Percentiles rank a stretch among this genome's conserved stretches.
Evolutionary conservation across 2,113 vertebrate species (phyloP).

Genomic region (Centrocercus urophasianus): DNA sequence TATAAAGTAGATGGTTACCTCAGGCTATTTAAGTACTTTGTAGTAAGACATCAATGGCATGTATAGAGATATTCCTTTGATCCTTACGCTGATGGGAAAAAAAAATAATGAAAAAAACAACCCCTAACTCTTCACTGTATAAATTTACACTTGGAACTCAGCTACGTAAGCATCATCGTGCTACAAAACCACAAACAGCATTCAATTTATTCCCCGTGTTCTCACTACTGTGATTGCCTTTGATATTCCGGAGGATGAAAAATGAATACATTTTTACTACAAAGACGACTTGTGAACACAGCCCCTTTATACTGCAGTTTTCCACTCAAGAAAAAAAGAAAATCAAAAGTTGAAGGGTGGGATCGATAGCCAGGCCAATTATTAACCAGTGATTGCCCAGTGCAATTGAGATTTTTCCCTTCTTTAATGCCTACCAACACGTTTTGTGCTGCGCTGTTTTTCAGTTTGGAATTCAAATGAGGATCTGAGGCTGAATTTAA

Average conservation of each 20-base stretch:
- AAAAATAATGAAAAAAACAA: slow-evolving; percentile 29
- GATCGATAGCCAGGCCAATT: background rate
- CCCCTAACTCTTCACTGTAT: slow-evolving; percentile 20
- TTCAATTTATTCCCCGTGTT: background rate
- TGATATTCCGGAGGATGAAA: slow-evolving; percentile 32
- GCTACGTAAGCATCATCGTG: background rate
- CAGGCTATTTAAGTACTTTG: slow-evolving; percentile 60
- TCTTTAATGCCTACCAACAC: background rate
- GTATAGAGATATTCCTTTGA: slow-evolving; percentile 67
- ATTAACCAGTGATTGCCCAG: background rate
- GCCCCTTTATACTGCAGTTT: background rate
- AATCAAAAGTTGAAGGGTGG: background rate
- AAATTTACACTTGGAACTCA: slow-evolving; percentile 32
- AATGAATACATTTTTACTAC: background rate
- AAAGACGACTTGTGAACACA: slow-evolving; percentile 12
- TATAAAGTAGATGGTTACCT: slow-evolving; percentile 48
- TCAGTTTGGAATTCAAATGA: background rate
- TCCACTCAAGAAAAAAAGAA: background rate
- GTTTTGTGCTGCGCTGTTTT: background rate
- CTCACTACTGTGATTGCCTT: background rate
- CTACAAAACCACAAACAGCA: slow-evolving; percentile 43
- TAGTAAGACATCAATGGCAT: slow-evolving; percentile 67
- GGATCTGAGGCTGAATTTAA: background rate
- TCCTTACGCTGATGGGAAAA: slow-evolving; percentile 22
- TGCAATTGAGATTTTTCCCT: background rate